These are phyloP conservation scores for Rhinoderma darwinii DNA, from an alignment of 2,113 vertebrate genomes.

Conservation along the genomic window DNA sequence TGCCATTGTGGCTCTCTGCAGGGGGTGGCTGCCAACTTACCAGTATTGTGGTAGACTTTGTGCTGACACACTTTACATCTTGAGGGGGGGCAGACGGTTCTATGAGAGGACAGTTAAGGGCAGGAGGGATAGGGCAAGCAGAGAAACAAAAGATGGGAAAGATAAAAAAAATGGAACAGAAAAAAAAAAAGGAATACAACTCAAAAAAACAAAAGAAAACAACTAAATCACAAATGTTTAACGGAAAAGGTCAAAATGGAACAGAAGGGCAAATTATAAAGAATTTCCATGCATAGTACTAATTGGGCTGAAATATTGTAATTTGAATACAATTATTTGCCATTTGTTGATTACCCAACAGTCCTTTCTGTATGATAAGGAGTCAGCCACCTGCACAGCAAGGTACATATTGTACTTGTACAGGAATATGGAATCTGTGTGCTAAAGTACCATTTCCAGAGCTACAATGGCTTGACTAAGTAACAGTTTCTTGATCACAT, in stretches of 20 bases:
- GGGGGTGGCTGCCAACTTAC: slow-evolving; percentile 98
- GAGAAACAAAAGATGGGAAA: slow-evolving; percentile 93
- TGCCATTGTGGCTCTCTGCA: slow-evolving; percentile 89
- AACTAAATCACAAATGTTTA: slow-evolving; percentile 15
- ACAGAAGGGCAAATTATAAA: background rate
- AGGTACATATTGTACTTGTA: background rate
- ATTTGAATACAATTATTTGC: background rate
- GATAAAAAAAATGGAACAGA: slow-evolving; percentile 76
- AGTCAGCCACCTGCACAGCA: background rate
- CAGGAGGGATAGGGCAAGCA: slow-evolving; percentile 68
- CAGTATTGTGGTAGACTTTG: slow-evolving; percentile 95
- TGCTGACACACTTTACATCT: slow-evolving; percentile 95
- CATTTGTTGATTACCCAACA: background rate
- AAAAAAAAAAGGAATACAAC: slow-evolving; percentile 86
- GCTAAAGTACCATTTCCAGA: background rate
- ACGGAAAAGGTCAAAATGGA: slow-evolving; percentile 19
- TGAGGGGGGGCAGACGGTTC: slow-evolving; percentile 98
- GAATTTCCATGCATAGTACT: background rate
- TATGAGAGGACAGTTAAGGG: slow-evolving; percentile 75
- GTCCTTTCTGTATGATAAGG: background rate
- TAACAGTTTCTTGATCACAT: background rate
- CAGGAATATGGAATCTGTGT: too few relatives aligned
- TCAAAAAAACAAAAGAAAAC: slow-evolving; percentile 72
- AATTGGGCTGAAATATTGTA: background rate
- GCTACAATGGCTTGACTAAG: background rate